Conservation (phyloP, 2,888 invertebrate genomes). For the Tinea trinotella region DNA sequence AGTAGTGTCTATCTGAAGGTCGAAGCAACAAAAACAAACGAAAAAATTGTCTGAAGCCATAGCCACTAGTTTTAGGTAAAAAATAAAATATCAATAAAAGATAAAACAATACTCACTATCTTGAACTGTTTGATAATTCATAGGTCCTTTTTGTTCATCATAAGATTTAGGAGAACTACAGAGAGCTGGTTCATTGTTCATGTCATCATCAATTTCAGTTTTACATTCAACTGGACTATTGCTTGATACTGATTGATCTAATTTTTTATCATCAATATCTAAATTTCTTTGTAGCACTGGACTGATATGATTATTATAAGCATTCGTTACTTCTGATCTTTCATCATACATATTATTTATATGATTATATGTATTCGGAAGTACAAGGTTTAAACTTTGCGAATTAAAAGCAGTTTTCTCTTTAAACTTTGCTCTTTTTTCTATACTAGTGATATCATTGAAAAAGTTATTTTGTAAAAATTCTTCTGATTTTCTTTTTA, state of each 20-base stretch:
- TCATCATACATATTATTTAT: slow-evolving; percentile 52
- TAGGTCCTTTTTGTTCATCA: slow-evolving; percentile 47
- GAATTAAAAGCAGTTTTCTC: slow-evolving; percentile 45
- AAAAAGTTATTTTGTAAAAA: slow-evolving; percentile 56
- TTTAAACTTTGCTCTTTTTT: slow-evolving; percentile 56
- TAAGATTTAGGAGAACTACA: slow-evolving; percentile 51
- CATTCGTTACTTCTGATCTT: slow-evolving; percentile 45
- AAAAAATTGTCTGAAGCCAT: slow-evolving; percentile 21
- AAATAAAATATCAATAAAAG: no score
- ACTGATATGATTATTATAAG: slow-evolving; percentile 32
- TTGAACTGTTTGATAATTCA: slow-evolving; percentile 59
- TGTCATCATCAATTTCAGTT: slow-evolving; percentile 51
- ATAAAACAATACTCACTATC: slow-evolving; percentile 66
- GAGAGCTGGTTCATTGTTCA: slow-evolving; percentile 55
- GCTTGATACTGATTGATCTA: slow-evolving; percentile 28
- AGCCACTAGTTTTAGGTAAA: no score
- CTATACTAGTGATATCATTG: slow-evolving; percentile 43
- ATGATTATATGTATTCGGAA: slow-evolving; percentile 43
- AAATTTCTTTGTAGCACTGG: slow-evolving; percentile 32
- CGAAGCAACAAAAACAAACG: slow-evolving; percentile 30
- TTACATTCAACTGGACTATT: slow-evolving; percentile 48
- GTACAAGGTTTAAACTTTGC: slow-evolving; percentile 35
- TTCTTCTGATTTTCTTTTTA: slow-evolving; percentile 65
- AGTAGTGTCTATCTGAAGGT: no score
- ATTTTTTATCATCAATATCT: slow-evolving; percentile 37